Base-by-base conservation (phyloP, 1,140 invertebrate genomes). In the Archivesica marissinica region DNA sequence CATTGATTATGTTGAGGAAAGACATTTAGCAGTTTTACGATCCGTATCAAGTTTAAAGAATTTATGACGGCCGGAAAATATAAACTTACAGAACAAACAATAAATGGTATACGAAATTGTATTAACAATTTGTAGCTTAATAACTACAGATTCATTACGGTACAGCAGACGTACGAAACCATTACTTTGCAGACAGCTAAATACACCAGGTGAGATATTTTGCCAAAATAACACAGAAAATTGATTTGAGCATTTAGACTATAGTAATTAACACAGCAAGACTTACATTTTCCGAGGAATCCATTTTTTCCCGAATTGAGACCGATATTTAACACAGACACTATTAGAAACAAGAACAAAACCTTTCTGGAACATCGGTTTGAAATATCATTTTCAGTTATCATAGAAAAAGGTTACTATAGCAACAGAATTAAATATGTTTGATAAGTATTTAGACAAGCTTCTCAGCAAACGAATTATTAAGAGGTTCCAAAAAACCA, bases 341-440 rank as follows among this genome's bases (percentile, higher is more conserved):
- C 59, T 64, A 64, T 35, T 17, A 35, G 11, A 72, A 44, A 76
- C 47, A 52, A 75, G 33, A 38, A 56, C 25, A 59, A 56, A 41
- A 56, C 33, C 28, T 17, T 52, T 50, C 47, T 52, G 20, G 44
- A 54, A 23, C 39, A 25, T 39, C 33, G 13, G 28, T 38, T 76
- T 52, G n/a, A 76, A 59, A 75, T 52, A 76, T 76, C 50, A 54
- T 47, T 25, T 20, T 52, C 30, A 52, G 30, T 59, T 39, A 76
- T 76, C 74, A 41, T 30, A 54, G 72, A 75, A 56, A 75, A 56
- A 76, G 33, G 74, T 76, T 76, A 23, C 74, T 41, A 76, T 76
- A 41, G 74, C 17, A 76, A 76, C 74, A n/a, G 30, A 76, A 76
- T 76, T 76, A 76, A 76, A 59, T 56, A 76, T 76, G 54, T 76